Evolutionary conservation across 2,113 vertebrate genomes (phyloP).

Genomic region (Rhabdomys dilectus): DNA sequence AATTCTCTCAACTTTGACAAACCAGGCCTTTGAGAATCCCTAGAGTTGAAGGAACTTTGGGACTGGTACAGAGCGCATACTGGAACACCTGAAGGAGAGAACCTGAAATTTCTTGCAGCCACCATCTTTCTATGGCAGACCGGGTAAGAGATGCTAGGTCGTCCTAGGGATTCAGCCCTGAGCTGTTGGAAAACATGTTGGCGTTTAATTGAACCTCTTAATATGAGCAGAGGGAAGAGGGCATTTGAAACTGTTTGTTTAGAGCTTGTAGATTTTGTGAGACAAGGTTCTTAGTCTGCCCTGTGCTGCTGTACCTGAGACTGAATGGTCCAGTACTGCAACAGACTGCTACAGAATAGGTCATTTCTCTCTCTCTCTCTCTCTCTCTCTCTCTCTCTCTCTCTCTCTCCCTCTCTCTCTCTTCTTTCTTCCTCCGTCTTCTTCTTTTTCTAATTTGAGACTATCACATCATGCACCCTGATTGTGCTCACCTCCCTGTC

Average conservation of each 20-base stretch:
- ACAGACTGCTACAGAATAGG: background rate
- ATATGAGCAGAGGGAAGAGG: background rate
- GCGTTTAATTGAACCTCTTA: background rate
- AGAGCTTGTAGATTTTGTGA: background rate
- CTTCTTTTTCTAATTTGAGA: background rate
- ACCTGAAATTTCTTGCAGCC: background rate
- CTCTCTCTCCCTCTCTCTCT: rapidly evolving
- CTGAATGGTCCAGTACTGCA: background rate
- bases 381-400: rapidly evolving
- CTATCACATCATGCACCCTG: background rate
- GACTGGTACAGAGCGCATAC: background rate
- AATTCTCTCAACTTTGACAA: background rate
- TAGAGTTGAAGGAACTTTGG: background rate
- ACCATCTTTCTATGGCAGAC: background rate
- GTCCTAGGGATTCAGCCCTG: background rate
- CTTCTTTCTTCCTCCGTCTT: background rate
- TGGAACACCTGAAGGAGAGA: background rate
- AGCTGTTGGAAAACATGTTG: background rate
- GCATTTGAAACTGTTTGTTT: background rate
- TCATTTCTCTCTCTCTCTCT: background rate
- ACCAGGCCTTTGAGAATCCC: constrained; percentile 38
- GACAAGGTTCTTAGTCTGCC: background rate
- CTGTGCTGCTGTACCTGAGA: background rate
- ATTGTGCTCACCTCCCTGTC: background rate
- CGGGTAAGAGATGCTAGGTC: background rate